A percentile compares a stretch with the other conserved stretches of the same genome.
Conservation (phyloP, 1,140 invertebrate species). For the Acyrthosiphon pisum region DNA sequence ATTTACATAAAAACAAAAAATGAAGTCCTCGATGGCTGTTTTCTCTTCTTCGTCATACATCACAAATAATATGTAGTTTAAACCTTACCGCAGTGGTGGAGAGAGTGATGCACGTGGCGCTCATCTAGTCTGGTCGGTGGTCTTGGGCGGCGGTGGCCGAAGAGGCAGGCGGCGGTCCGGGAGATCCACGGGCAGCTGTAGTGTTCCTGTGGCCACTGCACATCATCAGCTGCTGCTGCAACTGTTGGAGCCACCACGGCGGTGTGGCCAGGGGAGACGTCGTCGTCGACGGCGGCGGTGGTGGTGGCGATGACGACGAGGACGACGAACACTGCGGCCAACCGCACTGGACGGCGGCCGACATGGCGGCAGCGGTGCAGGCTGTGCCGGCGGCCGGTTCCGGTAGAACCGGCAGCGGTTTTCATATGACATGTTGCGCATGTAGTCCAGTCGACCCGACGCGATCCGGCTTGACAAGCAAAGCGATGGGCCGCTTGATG, state of each 20-base stretch:
- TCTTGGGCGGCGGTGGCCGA: neutral
- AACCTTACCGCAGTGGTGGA: neutral
- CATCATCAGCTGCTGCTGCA: conserved; percentile 31
- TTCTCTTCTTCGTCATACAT: neutral
- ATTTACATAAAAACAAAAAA: conserved; percentile 1
- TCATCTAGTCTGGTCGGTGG: neutral
- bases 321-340: conserved; percentile 50
- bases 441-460: conserved; percentile 62
- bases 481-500: conserved; percentile 61
- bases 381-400: conserved; percentile 26
- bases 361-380: neutral
- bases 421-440: conserved; percentile 78
- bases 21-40: neutral
- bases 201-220: neutral
- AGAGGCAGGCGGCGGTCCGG: neutral
- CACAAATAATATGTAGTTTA: neutral
- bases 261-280: neutral
- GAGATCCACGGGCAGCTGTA: neutral
- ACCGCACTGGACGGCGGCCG: neutral
- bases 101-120: neutral
- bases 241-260: conserved; percentile 30
- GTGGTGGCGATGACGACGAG: neutral
- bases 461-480: conserved; percentile 59
- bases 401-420: conserved; percentile 80
- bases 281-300: neutral